phyloP scores from a whole-genome alignment of 37 sponge, comb jelly and placozoan genomes.

The Axinella damicornis region DNA sequence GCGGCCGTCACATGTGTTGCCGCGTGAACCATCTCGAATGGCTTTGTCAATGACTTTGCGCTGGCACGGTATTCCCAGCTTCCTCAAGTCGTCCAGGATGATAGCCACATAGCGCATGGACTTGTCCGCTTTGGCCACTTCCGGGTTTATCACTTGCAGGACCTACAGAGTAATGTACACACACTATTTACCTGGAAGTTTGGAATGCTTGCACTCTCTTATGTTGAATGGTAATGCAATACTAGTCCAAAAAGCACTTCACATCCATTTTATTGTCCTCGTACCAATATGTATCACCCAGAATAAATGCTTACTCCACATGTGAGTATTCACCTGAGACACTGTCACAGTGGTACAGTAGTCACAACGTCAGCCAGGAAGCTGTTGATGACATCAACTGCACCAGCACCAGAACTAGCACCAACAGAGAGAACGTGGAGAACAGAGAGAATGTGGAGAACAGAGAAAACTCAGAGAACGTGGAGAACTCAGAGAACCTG shows the following conservation, averaged over 20 bases:
- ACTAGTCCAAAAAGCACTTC: not conserved
- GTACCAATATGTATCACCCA: not conserved
- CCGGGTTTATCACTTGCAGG: not conserved
- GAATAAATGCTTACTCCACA: no score
- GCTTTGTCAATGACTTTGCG: not conserved
- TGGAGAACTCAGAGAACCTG: not conserved
- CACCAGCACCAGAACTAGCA: not conserved
- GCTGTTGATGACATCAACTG: not conserved
- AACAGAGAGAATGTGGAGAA: no score
- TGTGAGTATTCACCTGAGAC: not conserved
- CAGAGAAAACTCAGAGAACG: not conserved
- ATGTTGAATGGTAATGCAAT: not conserved
- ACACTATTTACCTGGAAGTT: no score
- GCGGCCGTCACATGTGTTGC: not conserved
- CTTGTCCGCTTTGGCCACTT: not conserved
- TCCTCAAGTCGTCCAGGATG: not conserved
- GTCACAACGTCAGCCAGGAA: not conserved
- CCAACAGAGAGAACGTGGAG: not conserved
- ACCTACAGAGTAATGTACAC: not conserved
- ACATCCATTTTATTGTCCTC: not conserved
- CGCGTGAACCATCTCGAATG: not conserved
- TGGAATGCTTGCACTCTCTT: no score
- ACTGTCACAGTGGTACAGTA: not conserved
- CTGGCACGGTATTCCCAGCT: not conserved
- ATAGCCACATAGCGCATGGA: not conserved